These are phyloP conservation scores for Martes martes DNA, from an alignment of 2,113 vertebrate genomes.

Conservation along the genomic window DNA sequence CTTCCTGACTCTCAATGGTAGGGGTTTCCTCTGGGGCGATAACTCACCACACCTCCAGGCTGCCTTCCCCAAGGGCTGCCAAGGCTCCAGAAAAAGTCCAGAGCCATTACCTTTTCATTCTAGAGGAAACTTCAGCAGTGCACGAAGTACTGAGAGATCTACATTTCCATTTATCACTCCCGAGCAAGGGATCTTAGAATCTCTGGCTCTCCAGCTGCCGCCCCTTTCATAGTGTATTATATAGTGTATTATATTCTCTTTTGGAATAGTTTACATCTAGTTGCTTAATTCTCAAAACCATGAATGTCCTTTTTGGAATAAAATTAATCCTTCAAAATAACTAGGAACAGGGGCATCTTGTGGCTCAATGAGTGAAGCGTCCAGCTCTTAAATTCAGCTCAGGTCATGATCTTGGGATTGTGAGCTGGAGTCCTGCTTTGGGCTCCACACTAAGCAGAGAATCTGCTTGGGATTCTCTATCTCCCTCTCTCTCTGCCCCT, in stretches of 20 bases:
- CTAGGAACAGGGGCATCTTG: background rate
- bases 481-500: background rate
- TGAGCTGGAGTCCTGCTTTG: background rate
- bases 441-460: background rate
- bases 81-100: background rate
- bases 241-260: background rate
- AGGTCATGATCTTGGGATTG: background rate
- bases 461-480: background rate
- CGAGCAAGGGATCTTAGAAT: background rate
- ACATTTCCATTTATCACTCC: background rate
- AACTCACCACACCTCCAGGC: background rate
- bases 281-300: background rate
- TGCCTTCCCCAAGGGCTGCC: background rate
- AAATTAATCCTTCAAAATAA: slow-evolving; percentile 23
- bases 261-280: background rate
- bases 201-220: background rate
- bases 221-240: background rate
- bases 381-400: background rate
- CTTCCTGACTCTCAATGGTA: background rate
- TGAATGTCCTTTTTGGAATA: background rate
- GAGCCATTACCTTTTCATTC: background rate
- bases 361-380: background rate
- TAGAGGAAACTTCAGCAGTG: background rate
- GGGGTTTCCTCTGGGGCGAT: too few species aligned
- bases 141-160: background rate